Base-by-base conservation (phyloP, 1,140 invertebrate genomes). In the Drosophila pallidifrons region DNA sequence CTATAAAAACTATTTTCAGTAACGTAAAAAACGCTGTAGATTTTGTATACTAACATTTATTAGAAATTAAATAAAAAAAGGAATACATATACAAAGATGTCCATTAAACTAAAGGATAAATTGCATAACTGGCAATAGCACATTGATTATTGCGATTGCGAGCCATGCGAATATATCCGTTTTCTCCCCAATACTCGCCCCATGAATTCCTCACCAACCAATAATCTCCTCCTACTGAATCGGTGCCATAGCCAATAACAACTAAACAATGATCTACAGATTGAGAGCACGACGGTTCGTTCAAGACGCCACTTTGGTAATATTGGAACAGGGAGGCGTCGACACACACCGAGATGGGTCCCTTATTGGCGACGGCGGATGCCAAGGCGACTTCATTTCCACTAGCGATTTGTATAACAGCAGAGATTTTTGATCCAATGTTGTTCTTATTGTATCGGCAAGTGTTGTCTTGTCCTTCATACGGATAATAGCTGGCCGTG, bases 171-270 rank as follows among this genome's bases (percentile, higher is more conserved):
- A 95, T 93, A 89, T 94, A 96, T 5, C 95, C 95, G 8, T 93
- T 58, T 47, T 94, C 92, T 28, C 95, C 95, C 95, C 95, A 95
- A 3, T 54, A 59, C n/a, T 64, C 68, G 4, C 93, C 93, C 94
- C 94, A 94, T 78, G 96, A 96, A 90, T 94, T 94, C 92, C 94
- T 94, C 66, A 94, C 93, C 8, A 94, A 85, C 93, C 93, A 94
- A 89, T 94, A 94, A 77, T 94, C 93, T 69, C 94, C 91, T 28
- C 59, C 59, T 0, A 0, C 1, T 6, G n/a, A 4, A 43, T 54
- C 51, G 8, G 25, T 28, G 35, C 49, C 63, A 5, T 59, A 59
- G 2, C 57, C 57, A 30, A 28, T 41, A 4, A 59, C 57, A 13
- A 59, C 41, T 4, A 59, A n/a, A 8, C 38, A 43, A 13, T 59